Evolutionary conservation across 2,113 vertebrate species (phyloP).

Genomic region (Phrynocephalus versicolor): DNA sequence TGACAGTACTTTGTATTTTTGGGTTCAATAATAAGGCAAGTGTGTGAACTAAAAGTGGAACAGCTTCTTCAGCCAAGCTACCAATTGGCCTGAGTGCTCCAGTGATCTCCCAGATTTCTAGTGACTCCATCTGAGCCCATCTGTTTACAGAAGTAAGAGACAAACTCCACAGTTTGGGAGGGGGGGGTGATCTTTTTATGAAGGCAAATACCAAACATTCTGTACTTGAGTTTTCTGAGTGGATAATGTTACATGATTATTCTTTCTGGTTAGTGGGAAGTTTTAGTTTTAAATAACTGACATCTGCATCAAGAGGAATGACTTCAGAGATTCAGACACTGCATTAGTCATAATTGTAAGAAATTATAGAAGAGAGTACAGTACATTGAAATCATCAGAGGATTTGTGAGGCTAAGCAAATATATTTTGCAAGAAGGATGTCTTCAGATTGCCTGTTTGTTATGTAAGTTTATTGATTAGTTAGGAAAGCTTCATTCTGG

Average conservation of each 20-base stretch:
- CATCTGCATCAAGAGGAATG: conserved; percentile 52
- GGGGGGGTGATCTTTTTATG: conserved; percentile 44
- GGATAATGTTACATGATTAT: conserved; percentile 58
- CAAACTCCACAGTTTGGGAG: conserved; percentile 10
- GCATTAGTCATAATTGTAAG: conserved; percentile 60
- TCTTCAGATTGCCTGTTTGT: conserved; percentile 33
- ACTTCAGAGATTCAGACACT: conserved; percentile 54
- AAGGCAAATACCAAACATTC: conserved; percentile 61
- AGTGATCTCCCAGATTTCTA: conserved; percentile 29
- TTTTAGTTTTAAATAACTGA: conserved; percentile 67
- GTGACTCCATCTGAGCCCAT: not conserved
- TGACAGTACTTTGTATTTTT: not conserved
- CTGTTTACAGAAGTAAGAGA: not conserved
- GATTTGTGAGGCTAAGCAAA: conserved; percentile 19
- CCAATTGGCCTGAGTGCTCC: not conserved
- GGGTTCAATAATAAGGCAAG: not conserved
- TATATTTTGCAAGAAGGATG: conserved; percentile 43
- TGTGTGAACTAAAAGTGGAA: not conserved
- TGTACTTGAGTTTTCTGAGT: conserved; percentile 53
- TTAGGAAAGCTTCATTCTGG: not conserved
- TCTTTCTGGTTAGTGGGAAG: conserved; percentile 58
- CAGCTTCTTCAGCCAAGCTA: not conserved
- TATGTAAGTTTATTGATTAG: conserved; percentile 33
- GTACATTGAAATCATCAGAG: conserved; percentile 32
- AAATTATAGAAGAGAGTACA: conserved; percentile 46